Evolutionary conservation across 2,113 vertebrate species (phyloP), one percentile per base, ranked within the genome.

Genomic region (Holacanthus passer): DNA sequence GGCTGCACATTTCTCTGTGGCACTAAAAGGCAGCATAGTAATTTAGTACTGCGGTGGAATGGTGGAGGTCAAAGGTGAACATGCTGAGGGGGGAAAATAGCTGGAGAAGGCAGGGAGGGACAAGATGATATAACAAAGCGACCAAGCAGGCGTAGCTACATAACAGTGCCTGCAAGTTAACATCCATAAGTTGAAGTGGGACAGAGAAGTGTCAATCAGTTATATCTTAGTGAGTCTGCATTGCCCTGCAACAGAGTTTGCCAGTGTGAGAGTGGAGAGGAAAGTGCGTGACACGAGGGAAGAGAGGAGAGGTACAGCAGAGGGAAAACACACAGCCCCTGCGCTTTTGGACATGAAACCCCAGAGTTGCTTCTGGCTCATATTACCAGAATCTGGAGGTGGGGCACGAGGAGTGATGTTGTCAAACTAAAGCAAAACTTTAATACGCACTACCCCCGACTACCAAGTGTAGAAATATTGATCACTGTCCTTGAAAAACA

Each of bases 291-390:
- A 82, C 78, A 79, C 35, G 64, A 89, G 80, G 86, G 68, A 76
- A 80, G 88, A 84, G 90, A 87, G 74, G 86, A 86, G 88, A 87
- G 89, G 89, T 91, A 86, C 55, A 17, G 80, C 45, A 35, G 83
- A 94, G 94, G 83, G 85, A 95, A 95, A 94, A 94, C 93, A 94
- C 91, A 86, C 82, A 92, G 94, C 94, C 95, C 95, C 93, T 96
- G 95, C 91, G 19, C 55, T 89, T 91, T 84, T 83, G 91, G 75
- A 88, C 76, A 67, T 92, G 95, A 95, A 94, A 94, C 94, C 95
- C 95, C 94, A 94, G 82, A 90, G 89, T 87, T 87, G 91, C 68
- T 67, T 78, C 72, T 67, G 87, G 88, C 89, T 96, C 95, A 87
- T 86, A 81, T 96, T 96, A 94, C 94, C 73, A 91, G 82, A 93